Conservation (phyloP, 2,797 vertebrate genomes). For the Taenioides sp. region DNA sequence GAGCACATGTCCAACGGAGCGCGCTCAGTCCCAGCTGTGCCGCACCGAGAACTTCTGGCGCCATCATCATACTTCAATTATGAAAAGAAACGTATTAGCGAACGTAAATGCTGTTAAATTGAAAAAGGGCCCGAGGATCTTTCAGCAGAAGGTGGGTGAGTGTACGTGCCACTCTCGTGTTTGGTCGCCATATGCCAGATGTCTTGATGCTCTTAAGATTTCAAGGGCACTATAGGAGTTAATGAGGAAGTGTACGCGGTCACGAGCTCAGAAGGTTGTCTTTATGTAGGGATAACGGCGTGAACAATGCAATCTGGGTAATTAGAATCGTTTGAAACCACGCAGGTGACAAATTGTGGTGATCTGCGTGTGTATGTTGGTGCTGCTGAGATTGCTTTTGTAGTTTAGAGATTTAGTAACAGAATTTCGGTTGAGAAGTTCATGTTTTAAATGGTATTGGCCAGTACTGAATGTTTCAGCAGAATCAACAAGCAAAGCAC, state of each 20-base stretch:
- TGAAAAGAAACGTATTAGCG: slow-evolving; percentile 58
- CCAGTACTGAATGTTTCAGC: no score
- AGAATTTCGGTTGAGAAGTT: not conserved
- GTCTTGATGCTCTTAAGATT: slow-evolving; percentile 2
- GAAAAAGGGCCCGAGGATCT: slow-evolving; percentile 39
- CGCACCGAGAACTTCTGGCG: slow-evolving; percentile 64
- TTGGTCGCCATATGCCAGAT: not conserved
- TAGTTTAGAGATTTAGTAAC: not conserved
- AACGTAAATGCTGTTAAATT: slow-evolving; percentile 62
- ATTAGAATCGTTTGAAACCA: not conserved
- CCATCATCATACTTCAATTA: slow-evolving; percentile 77
- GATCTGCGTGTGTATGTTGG: not conserved
- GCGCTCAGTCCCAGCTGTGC: slow-evolving; percentile 66
- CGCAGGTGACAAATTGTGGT: not conserved
- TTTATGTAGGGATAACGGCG: not conserved
- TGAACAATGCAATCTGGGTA: not conserved
- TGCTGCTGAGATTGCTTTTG: not conserved
- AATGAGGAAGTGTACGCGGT: not conserved
- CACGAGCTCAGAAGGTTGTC: not conserved
- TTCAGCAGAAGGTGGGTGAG: slow-evolving; percentile 20
- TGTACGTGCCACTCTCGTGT: not conserved
- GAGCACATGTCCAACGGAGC: slow-evolving; percentile 70
- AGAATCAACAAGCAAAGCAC: no score
- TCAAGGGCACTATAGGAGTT: not conserved
- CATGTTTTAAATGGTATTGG: no score